Conservation (phyloP, 2,113 vertebrate species). For the Lipophrys pholis region DNA sequence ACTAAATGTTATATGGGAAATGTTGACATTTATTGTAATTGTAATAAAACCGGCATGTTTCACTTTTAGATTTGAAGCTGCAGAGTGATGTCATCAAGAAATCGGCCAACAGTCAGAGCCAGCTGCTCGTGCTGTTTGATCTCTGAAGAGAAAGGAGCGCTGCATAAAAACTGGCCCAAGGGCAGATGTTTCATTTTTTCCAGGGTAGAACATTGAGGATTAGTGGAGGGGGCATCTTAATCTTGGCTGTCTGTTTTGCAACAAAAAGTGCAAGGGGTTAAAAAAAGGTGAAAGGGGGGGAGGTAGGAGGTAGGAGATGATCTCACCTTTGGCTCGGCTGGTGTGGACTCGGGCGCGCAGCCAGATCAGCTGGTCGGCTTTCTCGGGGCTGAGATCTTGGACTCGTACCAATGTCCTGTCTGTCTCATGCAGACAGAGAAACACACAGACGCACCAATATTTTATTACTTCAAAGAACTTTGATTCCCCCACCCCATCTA, state of each 20-base stretch:
- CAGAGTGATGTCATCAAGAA: constrained; percentile 12
- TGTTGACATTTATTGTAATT: not conserved
- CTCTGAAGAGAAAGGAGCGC: constrained; percentile 10
- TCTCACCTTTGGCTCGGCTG: constrained; percentile 98
- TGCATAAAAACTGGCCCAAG: constrained; percentile 27
- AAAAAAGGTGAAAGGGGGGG: constrained; percentile 19
- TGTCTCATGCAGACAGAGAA: constrained; percentile 69
- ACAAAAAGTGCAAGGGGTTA: constrained; percentile 4
- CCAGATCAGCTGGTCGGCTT: constrained; percentile 93
- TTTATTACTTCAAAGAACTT: constrained; percentile 60
- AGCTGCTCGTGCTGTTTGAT: constrained; percentile 3
- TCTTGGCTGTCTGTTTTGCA: constrained; percentile 3
- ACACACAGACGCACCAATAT: constrained; percentile 22
- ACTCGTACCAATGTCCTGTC: constrained; percentile 90
- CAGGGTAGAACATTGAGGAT: constrained; percentile 21
- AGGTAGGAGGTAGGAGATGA: constrained; percentile 15
- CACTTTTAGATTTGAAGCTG: not conserved
- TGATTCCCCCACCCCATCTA: not conserved
- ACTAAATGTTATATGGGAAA: not conserved
- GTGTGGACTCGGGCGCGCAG: constrained; percentile 96
- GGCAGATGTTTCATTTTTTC: constrained; percentile 27
- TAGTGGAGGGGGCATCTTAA: constrained; percentile 28
- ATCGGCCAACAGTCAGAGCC: constrained; percentile 2
- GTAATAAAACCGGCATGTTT: not conserved
- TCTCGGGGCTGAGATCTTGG: constrained; percentile 89